Evolutionary conservation across 2,888 invertebrate species (phyloP), one percentile per base, ranked within the genome.

Genomic region (Euplexia lucipara): DNA sequence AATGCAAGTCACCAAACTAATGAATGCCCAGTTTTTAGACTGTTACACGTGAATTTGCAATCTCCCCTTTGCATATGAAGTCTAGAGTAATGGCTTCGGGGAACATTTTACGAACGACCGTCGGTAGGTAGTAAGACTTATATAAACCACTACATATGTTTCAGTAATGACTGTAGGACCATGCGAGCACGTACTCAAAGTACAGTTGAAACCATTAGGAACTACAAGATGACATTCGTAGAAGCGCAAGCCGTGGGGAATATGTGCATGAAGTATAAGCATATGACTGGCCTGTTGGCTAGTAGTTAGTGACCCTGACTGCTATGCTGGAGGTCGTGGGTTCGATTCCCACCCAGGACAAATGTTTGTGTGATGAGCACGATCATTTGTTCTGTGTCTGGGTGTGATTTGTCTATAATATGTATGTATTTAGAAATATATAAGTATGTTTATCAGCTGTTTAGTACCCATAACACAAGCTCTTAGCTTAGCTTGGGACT

Each of bases 1-100:
- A 82, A 53, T 89, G 92, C 93, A 92, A 93, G 93, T 93, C 93
- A 93, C 88, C 81, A 84, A 87, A 91, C 90, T 90, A 92, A 93
- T 92, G 92, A 91, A 89, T 84, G 77, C 76, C 65, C 68, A 86
- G 87, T 90, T 90, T 91, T 92, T 89, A 84, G 88, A 85, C 86
- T 78, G 79, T 76, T 74, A 82, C 81, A 82, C 75, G 80, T 79
- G 83, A 86, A 83, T 86, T 84, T 81, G 85, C 86, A 81, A 82
- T 81, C 72, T 76, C 71, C 77, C 73, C 75, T 77, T 69, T 71
- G 72, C 66, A 67, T 72, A 66, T 72, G 71, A 80, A 75, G 59
- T 67, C 75, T 54, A 82, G 84, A 83, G 83, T 83, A 85, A 86
- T 82, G 83, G 80, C 70, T 87, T 85, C 83, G 62, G 53, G 73